A percentile compares a stretch with the other conserved stretches of the same genome.
Evolutionary conservation across 2,888 invertebrate species (phyloP).

Genomic region (Leptinotarsa peninsularis): DNA sequence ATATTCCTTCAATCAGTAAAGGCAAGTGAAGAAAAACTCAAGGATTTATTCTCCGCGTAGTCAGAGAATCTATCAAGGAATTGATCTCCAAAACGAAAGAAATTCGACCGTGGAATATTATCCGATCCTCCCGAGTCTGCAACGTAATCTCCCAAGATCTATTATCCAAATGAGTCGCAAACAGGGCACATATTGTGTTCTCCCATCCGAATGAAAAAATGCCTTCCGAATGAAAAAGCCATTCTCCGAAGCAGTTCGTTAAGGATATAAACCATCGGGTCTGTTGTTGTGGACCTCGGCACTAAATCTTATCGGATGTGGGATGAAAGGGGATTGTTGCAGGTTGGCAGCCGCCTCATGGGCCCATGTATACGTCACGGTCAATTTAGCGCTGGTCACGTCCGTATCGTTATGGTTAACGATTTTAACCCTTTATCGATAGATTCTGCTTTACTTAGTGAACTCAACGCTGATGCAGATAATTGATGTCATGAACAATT

Average conservation of each 20-base stretch:
- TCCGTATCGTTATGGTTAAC: slow-evolving; percentile 45
- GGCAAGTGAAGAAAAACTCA: too few species aligned
- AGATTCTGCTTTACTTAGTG: slow-evolving; percentile 29
- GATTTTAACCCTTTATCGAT: slow-evolving; percentile 42
- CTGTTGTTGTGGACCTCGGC: slow-evolving; percentile 48
- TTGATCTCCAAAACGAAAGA: neutral
- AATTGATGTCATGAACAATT: neutral
- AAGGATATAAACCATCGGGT: slow-evolving; percentile 52
- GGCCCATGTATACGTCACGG: slow-evolving; percentile 49
- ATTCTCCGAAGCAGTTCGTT: slow-evolving; percentile 43
- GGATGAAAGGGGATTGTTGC: slow-evolving; percentile 50
- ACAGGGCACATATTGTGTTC: slow-evolving; percentile 17
- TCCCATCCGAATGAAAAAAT: slow-evolving; percentile 19
- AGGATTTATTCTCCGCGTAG: neutral
- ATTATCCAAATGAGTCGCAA: slow-evolving; percentile 23
- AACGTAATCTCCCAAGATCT: neutral
- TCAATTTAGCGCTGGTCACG: slow-evolving; percentile 48
- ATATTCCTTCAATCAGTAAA: too few species aligned
- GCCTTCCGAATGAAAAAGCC: slow-evolving; percentile 13
- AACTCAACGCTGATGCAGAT: slow-evolving; percentile 28
- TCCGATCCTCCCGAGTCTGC: neutral
- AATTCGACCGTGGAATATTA: neutral
- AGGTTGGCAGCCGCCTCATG: slow-evolving; percentile 51
- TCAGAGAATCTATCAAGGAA: neutral
- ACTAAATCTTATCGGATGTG: slow-evolving; percentile 55